phyloP scores from a whole-genome alignment of 2,797 vertebrate species.

The Gobio occitaniae region DNA sequence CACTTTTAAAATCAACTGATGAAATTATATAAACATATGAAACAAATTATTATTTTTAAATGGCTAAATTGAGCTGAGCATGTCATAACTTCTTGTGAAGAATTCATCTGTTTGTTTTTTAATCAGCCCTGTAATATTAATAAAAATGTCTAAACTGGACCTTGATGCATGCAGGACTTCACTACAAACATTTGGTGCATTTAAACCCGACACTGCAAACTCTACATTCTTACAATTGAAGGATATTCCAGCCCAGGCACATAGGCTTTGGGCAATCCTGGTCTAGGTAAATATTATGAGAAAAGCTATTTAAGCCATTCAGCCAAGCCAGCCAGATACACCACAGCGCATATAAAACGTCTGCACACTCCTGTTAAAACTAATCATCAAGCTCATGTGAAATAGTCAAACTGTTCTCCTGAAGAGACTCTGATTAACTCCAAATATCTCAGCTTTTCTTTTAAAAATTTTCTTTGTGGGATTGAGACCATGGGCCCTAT shows the following conservation, averaged over 20 bases:
- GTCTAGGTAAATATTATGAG: neutral
- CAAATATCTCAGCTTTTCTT: neutral
- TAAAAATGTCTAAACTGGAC: neutral
- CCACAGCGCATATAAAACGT: neutral
- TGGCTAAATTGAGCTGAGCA: too few relatives aligned
- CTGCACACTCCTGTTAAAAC: neutral
- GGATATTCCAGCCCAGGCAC: neutral
- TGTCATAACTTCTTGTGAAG: neutral
- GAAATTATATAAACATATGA: too few relatives aligned
- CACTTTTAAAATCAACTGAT: too few relatives aligned
- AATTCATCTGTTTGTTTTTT: neutral
- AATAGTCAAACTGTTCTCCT: neutral
- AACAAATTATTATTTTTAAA: too few relatives aligned
- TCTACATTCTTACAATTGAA: neutral
- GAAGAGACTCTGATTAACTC: neutral
- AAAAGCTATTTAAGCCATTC: neutral
- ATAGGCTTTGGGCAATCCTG: neutral
- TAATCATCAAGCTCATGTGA: neutral
- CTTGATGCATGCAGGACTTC: neutral
- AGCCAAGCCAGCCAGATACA: neutral
- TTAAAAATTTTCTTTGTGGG: neutral
- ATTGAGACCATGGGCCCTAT: too few relatives aligned
- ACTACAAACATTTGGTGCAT: neutral
- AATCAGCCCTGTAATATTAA: neutral
- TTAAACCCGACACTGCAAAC: neutral